Evolutionary conservation across 2,888 invertebrate genomes (phyloP), one percentile per base, ranked within the genome.

Genomic region (Nineta flava): DNA sequence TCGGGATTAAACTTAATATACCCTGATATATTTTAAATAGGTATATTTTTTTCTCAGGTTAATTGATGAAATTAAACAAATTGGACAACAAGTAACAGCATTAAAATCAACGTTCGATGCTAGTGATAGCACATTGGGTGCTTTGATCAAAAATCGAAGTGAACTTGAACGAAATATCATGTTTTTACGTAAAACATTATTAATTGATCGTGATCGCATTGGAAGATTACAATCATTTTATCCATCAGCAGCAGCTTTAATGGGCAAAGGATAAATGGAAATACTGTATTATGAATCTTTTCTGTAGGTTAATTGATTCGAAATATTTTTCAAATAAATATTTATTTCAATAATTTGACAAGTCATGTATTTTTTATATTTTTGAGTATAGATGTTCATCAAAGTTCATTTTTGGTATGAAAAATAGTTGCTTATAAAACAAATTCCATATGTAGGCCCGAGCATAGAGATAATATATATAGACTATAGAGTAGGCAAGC

Each of bases 61-160:
- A 26, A 73, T 86, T 26, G 81, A 83, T 45, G 87, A 87, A 66
- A 84, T 84, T 0, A 81, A 78, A 61, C 74, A 71, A 47, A 74
- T 86, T 45, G 77, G 78, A 35, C 82, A 84, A 56, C 78, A 77
- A 10, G 77, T 83, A 1, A 76, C 81, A 0, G 76, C 78, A 7
- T 69, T 87, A 58, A 65, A 74, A 40, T 74, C 75, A 0, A 80
- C 84, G 60, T 61, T 86, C 43, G 72, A 69, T 31, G 78, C 77
- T 53, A 81, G 85, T 0, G 81, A 85, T 60, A 71, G 71, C 52
- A 61, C 71, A 3, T 69, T 75, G 57, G 65, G 63, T 2, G 66
- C 75, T 51, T 67, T 83, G 47, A 65, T 77, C 51, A 69, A 70
- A 50, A 74, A 75, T 31, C 72, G 84, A 54, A 72, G 70, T 46